Base-by-base conservation (phyloP, 37 sponge, comb jelly and placozoan species). In the Ephydatia muelleri region DNA sequence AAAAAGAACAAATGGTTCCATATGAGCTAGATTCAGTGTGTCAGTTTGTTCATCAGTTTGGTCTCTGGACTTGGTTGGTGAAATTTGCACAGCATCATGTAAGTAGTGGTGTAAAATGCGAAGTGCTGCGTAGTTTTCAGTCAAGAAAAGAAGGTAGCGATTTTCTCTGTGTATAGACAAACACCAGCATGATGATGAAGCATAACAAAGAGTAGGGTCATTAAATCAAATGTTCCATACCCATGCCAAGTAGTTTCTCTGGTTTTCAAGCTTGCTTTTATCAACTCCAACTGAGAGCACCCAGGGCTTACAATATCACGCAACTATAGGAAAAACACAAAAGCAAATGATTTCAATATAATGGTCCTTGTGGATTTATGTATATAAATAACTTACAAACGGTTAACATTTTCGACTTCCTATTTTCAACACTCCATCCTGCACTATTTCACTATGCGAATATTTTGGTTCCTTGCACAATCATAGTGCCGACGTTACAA, bases 71-170 rank as follows among this genome's bases (percentile, higher is more conserved):
- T 57, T 57, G 57, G 57, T 21, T 19, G 57, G 57, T 57, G 57
- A 5, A 1, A 57, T 57, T 57, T 14, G 19, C 0, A 57, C 57
- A 11, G 16, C 57, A 29, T 87, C 81, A 5, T 87, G 81, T 3
- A 84, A 34, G 27, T 81, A 88, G 28, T 95, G 82, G 12, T 91
- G 74, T 25, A 98, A 68, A 57, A 95, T 93, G 33, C 90, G 76
- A 11, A 97, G 83, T 34, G 98, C 96, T 21, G 98, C 91, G 82
- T 97, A 89, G 70, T 95, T 97, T 66, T 93, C 94, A 68, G 98
- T 95, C 68, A 97, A 75, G 67, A 97, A 87, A 72, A 97, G 85
- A 8, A 97, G 84, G 67, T 98, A 98, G n/a, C 98, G 96, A 77
- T 90, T 98, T 40, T 96, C 98, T 23, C 96, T 92, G 66, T 19